Evolutionary conservation across 1,140 invertebrate genomes (phyloP).

Genomic region (Diploscapter pachys): DNA sequence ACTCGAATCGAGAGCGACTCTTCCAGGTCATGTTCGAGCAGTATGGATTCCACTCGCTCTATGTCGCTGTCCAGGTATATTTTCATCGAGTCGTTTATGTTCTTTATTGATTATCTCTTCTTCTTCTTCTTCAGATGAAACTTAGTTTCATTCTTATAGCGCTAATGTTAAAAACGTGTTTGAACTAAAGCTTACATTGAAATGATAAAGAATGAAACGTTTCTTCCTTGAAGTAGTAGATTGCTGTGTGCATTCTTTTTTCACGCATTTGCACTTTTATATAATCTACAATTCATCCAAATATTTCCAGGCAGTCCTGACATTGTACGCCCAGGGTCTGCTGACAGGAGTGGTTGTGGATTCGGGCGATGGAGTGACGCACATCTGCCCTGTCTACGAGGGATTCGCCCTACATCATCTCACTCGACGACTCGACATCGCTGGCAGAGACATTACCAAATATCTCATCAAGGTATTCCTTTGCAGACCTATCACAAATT

Average conservation of each 20-base stretch:
- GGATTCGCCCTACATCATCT: slow-evolving; percentile 92
- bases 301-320: slow-evolving; percentile 77
- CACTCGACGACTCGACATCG: slow-evolving; percentile 89
- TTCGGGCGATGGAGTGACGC: slow-evolving; percentile 96
- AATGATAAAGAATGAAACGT: too few relatives aligned
- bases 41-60: slow-evolving; percentile 89
- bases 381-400: slow-evolving; percentile 98
- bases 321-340: slow-evolving; percentile 92
- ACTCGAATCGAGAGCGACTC: slow-evolving; percentile 96
- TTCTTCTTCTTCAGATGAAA: not conserved
- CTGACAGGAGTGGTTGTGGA: slow-evolving; percentile 97
- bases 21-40: slow-evolving; percentile 99
- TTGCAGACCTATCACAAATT: not conserved
- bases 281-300: not conserved
- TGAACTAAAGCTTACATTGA: too few relatives aligned
- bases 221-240: not conserved
- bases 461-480: slow-evolving; percentile 87
- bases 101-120: slow-evolving; percentile 3
- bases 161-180: too few relatives aligned
- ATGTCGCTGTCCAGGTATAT: slow-evolving; percentile 84
- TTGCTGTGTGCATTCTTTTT: too few relatives aligned
- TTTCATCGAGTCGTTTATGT: not conserved
- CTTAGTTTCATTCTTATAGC: not conserved
- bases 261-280: not conserved
- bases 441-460: slow-evolving; percentile 92